Base-by-base conservation (phyloP, 2,888 invertebrate genomes). In the Rugalucina vietnamica region DNA sequence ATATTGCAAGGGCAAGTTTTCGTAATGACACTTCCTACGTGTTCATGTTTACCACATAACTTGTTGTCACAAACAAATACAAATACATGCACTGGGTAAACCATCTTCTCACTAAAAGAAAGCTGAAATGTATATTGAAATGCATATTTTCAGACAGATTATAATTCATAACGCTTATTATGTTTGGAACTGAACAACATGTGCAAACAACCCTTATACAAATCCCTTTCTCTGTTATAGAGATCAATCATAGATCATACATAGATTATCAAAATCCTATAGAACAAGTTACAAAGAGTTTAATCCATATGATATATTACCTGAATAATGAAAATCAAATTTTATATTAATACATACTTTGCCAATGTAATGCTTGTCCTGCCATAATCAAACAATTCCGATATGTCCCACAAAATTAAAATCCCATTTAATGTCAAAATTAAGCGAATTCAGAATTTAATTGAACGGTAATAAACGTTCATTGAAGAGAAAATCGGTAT, bases 351-450 rank as follows among this genome's bases (percentile, higher is more conserved):
- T 78, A 65, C 86, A 78, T 86, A 86, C 86, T 72, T 76, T 80
- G 39, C 86, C 86, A 86, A 34, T 65, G 69, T 5, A 85, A 24
- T 21, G 85, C 80, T 60, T 74, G 65, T 3, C 49, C 79, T 3
- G 86, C 78, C 82, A 74, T 82, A 29, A 36, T 81, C 29, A 50
- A 24, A 43, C 43, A 75, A 39, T 69, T 29, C 49, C 39, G 49
- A 49, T 27, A 24, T 49, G 54, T 77, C 65, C 81, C 81, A 76
- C 34, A 76, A 72, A 71, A 74, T 71, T 76, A 21, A 71, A 81
- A 84, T 39, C 39, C 79, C 79, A 76, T 70, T 84, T 78, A 86
- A 86, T 76, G 73, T 78, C 83, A 76, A 57, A 81, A 79, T 39
- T 70, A 79, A 84, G 57, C 34, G 65, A 77, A 72, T n/a, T 50